These are phyloP conservation scores for Leptatherina wallacei DNA, from an alignment of 2,797 vertebrate species.

Conservation along the genomic window DNA sequence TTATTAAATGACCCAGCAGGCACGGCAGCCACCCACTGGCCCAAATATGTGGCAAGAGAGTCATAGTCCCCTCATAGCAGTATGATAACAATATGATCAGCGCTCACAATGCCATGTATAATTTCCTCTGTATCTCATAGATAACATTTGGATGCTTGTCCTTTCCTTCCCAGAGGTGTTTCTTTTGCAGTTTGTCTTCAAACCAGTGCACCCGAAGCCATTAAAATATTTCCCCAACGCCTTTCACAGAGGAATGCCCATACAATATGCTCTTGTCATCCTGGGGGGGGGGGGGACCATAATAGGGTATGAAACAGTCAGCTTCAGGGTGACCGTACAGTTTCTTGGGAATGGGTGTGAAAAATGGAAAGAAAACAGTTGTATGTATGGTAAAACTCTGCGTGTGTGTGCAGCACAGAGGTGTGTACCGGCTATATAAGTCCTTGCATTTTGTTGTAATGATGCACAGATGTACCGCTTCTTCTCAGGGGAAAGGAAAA, in stretches of 20 bases:
- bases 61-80: not conserved
- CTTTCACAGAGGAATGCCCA: slow-evolving; percentile 20
- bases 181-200: slow-evolving; percentile 29
- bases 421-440: not conserved
- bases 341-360: slow-evolving; percentile 9
- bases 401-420: not conserved
- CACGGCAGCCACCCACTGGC: not conserved
- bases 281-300: slow-evolving; percentile 9
- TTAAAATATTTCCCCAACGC: slow-evolving; percentile 32
- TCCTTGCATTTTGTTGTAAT: not conserved
- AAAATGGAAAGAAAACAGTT: slow-evolving; percentile 13
- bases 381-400: not conserved
- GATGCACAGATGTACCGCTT: not conserved
- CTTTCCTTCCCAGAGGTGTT: slow-evolving; percentile 27
- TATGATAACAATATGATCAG: not conserved
- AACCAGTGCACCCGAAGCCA: slow-evolving; percentile 16
- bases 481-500: not conserved
- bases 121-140: not conserved
- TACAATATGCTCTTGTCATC: slow-evolving; percentile 33
- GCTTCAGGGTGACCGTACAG: slow-evolving; percentile 39
- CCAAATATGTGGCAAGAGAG: not conserved
- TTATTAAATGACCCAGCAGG: not conserved
- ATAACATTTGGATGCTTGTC: slow-evolving; percentile 18
- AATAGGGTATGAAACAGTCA: slow-evolving; percentile 13
- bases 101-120: not conserved